A percentile compares a stretch with the other conserved stretches of the same genome.
Conservation (phyloP, 2,113 vertebrate species). For the Takifugu flavidus region DNA sequence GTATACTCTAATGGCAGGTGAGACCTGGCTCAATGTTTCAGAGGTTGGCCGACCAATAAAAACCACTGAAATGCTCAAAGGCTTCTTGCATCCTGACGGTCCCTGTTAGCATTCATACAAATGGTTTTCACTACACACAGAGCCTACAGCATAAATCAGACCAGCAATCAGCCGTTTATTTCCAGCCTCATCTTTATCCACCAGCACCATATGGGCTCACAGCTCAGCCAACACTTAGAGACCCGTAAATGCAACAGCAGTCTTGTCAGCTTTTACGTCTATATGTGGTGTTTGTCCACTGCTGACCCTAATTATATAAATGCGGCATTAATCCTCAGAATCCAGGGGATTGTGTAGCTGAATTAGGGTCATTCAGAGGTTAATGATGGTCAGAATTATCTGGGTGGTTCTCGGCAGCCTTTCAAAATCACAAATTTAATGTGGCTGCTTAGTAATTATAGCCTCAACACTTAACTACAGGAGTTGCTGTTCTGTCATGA, state of each 20-base stretch:
- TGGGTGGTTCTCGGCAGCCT: conserved; percentile 42
- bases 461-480: conserved; percentile 1
- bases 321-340: conserved; percentile 69
- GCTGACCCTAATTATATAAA: conserved; percentile 77
- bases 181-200: conserved; percentile 25
- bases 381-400: conserved; percentile 73
- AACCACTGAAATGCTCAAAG: neutral
- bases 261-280: conserved; percentile 44
- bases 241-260: conserved; percentile 47
- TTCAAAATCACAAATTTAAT: conserved; percentile 38
- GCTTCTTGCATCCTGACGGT: neutral
- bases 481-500: conserved; percentile 1
- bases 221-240: conserved; percentile 33
- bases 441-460: conserved; percentile 47
- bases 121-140: conserved; percentile 4
- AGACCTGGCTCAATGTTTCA: neutral
- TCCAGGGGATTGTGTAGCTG: conserved; percentile 61
- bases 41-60: conserved; percentile 4
- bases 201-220: conserved; percentile 30
- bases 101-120: conserved; percentile 17
- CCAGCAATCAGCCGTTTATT: conserved; percentile 22
- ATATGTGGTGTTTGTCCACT: conserved; percentile 53
- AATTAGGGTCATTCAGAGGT: conserved; percentile 70
- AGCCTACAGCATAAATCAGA: conserved; percentile 23
- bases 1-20: neutral